Percentiles rank a stretch among this genome's conserved stretches.
Conservation (phyloP, 2,888 invertebrate genomes). For the Abrostola triplasia region DNA sequence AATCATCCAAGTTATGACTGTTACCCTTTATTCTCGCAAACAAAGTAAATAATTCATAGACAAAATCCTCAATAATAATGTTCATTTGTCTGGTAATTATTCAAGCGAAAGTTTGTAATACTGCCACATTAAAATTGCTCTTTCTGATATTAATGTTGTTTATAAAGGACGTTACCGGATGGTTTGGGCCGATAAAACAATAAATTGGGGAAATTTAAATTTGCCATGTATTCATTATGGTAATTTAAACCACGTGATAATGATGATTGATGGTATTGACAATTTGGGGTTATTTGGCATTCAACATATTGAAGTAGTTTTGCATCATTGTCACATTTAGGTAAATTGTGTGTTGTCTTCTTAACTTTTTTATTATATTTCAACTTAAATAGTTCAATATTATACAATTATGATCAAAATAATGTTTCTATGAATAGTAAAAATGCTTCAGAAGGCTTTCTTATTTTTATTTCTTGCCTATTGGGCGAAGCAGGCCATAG, state of each 20-base stretch:
- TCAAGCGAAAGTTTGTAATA: constrained; percentile 29
- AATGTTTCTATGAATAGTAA: not conserved
- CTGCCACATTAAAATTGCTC: constrained; percentile 20
- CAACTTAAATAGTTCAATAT: no score
- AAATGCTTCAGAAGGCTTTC: no score
- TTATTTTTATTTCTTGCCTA: no score
- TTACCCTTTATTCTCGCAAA: not conserved
- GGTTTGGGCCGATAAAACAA: constrained; percentile 9
- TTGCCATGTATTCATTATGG: constrained; percentile 7
- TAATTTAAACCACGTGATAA: constrained; percentile 4
- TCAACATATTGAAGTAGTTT: not conserved
- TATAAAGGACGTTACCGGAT: constrained; percentile 6
- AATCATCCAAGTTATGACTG: no score
- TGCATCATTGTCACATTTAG: not conserved
- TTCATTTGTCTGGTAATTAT: constrained; percentile 42
- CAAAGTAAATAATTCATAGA: constrained; percentile 35
- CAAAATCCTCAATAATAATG: constrained; percentile 28
- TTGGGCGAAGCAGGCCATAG: no score
- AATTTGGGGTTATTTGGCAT: constrained; percentile 1
- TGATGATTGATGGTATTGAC: constrained; percentile 7
- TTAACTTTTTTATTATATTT: no score
- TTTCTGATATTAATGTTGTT: constrained; percentile 29
- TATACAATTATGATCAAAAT: no score
- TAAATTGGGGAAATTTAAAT: constrained; percentile 10
- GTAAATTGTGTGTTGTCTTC: not conserved